Evolutionary conservation across 2,888 invertebrate genomes (phyloP).

Genomic region (Aleiodes testaceus): DNA sequence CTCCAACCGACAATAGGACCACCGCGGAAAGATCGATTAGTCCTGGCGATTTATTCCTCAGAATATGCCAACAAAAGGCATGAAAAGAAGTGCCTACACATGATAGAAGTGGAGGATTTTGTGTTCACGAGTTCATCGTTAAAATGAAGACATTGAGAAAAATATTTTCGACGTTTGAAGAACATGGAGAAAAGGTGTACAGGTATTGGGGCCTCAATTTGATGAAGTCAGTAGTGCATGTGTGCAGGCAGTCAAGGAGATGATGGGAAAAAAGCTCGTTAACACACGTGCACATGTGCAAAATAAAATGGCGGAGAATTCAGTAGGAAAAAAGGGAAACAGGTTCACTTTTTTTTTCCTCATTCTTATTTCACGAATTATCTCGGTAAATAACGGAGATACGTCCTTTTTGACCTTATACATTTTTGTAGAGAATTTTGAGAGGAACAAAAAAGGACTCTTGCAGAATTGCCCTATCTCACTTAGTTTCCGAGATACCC

Average conservation of each 20-base stretch:
- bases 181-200: constrained; percentile 18
- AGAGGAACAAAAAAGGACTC: too few relatives aligned
- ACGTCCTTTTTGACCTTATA: too few relatives aligned
- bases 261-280: constrained; percentile 44
- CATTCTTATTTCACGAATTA: too few relatives aligned
- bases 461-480: too few relatives aligned
- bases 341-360: too few relatives aligned
- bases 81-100: not conserved
- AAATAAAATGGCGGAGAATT: too few relatives aligned
- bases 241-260: constrained; percentile 49
- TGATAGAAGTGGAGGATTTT: not conserved
- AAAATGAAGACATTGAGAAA: too few relatives aligned
- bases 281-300: not conserved
- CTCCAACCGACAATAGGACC: constrained; percentile 49
- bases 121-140: too few relatives aligned
- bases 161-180: constrained; percentile 11
- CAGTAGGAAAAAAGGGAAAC: too few relatives aligned
- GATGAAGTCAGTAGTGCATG: constrained; percentile 22
- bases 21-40: constrained; percentile 48
- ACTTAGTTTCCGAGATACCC: too few relatives aligned
- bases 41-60: constrained; percentile 39
- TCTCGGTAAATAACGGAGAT: too few relatives aligned
- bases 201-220: constrained; percentile 20
- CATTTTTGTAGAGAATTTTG: too few relatives aligned
- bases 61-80: constrained; percentile 12